phyloP scores from a whole-genome alignment of 2,888 invertebrate genomes.

The Antheraea yamamai region DNA sequence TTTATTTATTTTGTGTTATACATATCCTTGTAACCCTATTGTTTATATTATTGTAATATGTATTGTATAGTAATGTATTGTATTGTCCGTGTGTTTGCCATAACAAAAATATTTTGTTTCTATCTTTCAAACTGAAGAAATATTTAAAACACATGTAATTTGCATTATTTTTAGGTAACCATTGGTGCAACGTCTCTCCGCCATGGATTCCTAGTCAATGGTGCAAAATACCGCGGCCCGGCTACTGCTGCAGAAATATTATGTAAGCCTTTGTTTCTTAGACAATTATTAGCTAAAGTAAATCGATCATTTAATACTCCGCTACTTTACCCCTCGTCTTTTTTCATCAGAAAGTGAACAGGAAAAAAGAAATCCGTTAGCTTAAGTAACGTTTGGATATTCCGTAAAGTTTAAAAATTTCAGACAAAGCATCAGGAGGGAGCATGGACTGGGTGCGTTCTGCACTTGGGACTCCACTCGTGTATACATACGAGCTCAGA shows the following conservation, averaged over 20 bases:
- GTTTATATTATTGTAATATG: no score
- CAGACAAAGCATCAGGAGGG: conserved; percentile 81
- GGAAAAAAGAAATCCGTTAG: neutral
- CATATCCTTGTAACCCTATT: no score
- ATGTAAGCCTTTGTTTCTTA: conserved; percentile 64
- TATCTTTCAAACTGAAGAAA: no score
- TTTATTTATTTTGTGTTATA: no score
- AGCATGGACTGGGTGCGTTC: conserved; percentile 86
- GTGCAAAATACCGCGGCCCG: conserved; percentile 63
- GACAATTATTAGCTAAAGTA: neutral
- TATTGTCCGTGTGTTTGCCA: no score
- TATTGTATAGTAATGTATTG: no score
- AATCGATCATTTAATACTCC: no score
- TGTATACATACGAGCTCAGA: conserved; percentile 85
- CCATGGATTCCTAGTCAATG: conserved; percentile 62
- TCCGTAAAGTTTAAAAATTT: conserved; percentile 19
- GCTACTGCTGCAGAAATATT: conserved; percentile 80
- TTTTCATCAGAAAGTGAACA: neutral
- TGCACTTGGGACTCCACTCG: conserved; percentile 76
- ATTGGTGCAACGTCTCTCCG: conserved; percentile 65
- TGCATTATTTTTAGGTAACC: conserved; percentile 48
- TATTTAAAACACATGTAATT: conserved; percentile 7
- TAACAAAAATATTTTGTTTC: no score
- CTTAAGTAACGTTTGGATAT: no score
- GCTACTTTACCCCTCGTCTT: no score